These are phyloP conservation scores for Cryptophagus acutangulus DNA, from an alignment of 2,888 invertebrate species.

Conservation along the genomic window DNA sequence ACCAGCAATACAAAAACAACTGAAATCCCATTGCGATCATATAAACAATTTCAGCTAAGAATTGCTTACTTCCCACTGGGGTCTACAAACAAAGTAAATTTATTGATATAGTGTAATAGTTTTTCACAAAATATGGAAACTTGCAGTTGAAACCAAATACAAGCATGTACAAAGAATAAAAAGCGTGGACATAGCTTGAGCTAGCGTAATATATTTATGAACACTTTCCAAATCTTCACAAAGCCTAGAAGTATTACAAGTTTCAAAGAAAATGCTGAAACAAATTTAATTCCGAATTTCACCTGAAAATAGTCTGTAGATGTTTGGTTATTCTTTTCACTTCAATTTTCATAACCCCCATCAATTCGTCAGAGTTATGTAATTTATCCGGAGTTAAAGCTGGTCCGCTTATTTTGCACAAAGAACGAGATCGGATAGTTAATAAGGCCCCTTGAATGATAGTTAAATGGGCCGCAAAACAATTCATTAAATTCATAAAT, in stretches of 20 bases:
- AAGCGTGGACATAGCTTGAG: slow-evolving; percentile 38
- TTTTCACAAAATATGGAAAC: slow-evolving; percentile 10
- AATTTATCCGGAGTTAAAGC: slow-evolving; percentile 10
- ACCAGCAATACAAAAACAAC: slow-evolving; percentile 32
- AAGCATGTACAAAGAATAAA: slow-evolving; percentile 42
- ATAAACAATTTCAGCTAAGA: slow-evolving; percentile 32
- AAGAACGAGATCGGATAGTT: slow-evolving; percentile 29
- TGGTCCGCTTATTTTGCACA: slow-evolving; percentile 13
- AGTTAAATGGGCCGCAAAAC: slow-evolving; percentile 35
- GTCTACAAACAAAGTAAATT: slow-evolving; percentile 25
- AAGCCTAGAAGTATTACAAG: slow-evolving; percentile 21
- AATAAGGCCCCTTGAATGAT: slow-evolving; percentile 41
- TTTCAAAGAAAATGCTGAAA: background rate
- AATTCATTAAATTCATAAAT: slow-evolving; percentile 43
- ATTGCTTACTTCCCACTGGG: slow-evolving; percentile 38
- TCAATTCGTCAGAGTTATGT: slow-evolving; percentile 19
- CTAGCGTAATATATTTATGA: slow-evolving; percentile 36
- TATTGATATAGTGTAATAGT: background rate
- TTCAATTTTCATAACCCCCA: slow-evolving; percentile 29
- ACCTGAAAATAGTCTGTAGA: slow-evolving; percentile 38
- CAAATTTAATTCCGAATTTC: too few species aligned
- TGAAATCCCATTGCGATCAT: slow-evolving; percentile 28
- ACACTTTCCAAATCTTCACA: slow-evolving; percentile 37
- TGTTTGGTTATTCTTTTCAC: slow-evolving; percentile 37
- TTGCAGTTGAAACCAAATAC: slow-evolving; percentile 41